Conservation (phyloP, 35 echinoderm and acorn worm species). For the Patiria miniata region DNA sequence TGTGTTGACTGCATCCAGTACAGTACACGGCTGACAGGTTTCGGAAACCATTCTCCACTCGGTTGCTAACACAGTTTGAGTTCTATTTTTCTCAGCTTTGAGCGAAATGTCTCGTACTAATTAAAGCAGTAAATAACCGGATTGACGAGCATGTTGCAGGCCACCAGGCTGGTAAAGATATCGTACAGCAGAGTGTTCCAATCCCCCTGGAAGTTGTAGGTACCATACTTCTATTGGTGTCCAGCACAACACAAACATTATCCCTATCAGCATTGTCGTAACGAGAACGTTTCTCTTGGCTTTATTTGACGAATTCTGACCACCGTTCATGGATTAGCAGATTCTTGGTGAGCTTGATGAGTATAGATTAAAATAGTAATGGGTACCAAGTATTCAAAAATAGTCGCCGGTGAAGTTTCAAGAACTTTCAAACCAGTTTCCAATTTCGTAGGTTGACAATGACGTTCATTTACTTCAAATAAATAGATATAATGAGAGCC, state of each 20-base stretch:
- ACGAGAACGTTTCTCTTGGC: not conserved
- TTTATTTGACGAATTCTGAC: too few relatives aligned
- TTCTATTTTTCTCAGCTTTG: not conserved
- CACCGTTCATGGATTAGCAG: not conserved
- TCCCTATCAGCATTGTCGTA: not conserved
- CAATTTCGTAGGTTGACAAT: too few relatives aligned
- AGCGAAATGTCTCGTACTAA: not conserved
- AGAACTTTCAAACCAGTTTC: too few relatives aligned
- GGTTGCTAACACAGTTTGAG: not conserved
- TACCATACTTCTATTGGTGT: not conserved
- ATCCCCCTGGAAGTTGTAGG: too few relatives aligned
- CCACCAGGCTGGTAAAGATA: not conserved
- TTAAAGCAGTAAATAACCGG: conserved; percentile 9
- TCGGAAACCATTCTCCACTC: not conserved
- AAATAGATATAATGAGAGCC: not conserved
- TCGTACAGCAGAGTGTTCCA: not conserved
- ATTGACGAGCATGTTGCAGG: conserved; percentile 2
- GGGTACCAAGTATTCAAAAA: not conserved
- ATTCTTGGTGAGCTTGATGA: not conserved
- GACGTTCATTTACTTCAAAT: not conserved
- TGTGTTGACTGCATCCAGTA: too few relatives aligned
- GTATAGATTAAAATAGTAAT: not conserved
- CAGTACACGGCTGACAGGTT: too few relatives aligned
- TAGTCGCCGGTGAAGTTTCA: too few relatives aligned
- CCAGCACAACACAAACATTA: not conserved